Conservation (phyloP, 1,140 invertebrate species). For the Paralvinella palmiformis region DNA sequence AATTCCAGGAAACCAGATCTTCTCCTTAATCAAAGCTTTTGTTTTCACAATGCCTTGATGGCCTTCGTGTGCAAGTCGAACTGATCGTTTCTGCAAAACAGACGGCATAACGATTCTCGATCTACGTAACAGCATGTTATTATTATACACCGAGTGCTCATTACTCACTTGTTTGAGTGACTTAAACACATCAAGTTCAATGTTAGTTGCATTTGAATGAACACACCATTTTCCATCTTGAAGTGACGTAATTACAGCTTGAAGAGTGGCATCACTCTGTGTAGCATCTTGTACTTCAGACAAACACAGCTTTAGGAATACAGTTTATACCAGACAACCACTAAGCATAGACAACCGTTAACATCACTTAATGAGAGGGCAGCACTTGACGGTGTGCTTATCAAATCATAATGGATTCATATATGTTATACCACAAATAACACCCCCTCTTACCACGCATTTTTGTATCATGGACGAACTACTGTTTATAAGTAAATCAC, state of each 20-base stretch:
- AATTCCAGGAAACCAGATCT: background rate
- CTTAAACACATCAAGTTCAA: background rate
- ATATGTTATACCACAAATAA: too few species aligned
- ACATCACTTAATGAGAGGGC: too few species aligned
- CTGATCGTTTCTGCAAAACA: background rate
- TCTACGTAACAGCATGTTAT: background rate
- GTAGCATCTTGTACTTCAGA: background rate
- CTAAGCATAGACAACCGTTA: too few species aligned
- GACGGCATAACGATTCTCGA: background rate
- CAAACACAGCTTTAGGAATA: constrained; percentile 1
- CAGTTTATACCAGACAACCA: too few species aligned
- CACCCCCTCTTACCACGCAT: too few species aligned
- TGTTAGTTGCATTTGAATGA: background rate
- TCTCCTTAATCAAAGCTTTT: background rate
- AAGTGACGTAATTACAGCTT: background rate
- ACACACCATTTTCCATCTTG: background rate
- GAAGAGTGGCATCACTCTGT: background rate
- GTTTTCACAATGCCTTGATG: background rate
- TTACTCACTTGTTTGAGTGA: background rate
- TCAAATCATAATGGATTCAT: too few species aligned
- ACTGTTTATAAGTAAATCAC: too few species aligned
- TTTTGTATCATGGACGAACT: too few species aligned
- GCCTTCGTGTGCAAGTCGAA: background rate
- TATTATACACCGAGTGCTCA: background rate
- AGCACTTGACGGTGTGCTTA: too few species aligned